These are phyloP conservation scores for Drosophila albomicans DNA, from an alignment of 1,140 invertebrate species.

Conservation along the genomic window DNA sequence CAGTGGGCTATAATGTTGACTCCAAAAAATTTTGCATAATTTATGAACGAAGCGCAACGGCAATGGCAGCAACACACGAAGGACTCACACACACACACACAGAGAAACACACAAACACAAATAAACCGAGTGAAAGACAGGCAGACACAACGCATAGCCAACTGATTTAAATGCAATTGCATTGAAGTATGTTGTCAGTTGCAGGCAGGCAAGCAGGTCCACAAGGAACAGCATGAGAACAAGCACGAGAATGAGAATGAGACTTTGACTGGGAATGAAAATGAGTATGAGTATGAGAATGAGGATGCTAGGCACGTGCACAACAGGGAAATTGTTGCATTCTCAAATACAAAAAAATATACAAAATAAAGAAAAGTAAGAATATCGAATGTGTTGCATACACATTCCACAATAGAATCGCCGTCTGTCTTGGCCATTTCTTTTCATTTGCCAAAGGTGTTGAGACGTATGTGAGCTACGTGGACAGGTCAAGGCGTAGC, in stretches of 20 bases:
- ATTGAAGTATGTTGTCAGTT: slow-evolving; percentile 69
- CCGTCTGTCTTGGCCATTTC: slow-evolving; percentile 60
- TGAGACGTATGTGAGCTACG: slow-evolving; percentile 65
- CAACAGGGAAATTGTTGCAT: slow-evolving; percentile 51
- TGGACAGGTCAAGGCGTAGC: slow-evolving; percentile 49
- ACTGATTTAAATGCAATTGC: slow-evolving; percentile 80
- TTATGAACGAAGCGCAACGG: slow-evolving; percentile 68
- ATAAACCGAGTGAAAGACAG: background rate
- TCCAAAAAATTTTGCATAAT: slow-evolving; percentile 80
- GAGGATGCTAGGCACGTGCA: slow-evolving; percentile 37
- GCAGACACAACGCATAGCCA: slow-evolving; percentile 41
- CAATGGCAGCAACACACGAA: slow-evolving; percentile 63
- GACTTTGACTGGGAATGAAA: background rate
- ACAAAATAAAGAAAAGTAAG: slow-evolving; percentile 2
- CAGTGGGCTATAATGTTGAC: slow-evolving; percentile 44
- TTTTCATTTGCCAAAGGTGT: slow-evolving; percentile 80
- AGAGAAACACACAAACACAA: slow-evolving; percentile 20
- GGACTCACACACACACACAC: slow-evolving; percentile 43
- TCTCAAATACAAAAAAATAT: background rate
- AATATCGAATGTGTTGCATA: slow-evolving; percentile 20
- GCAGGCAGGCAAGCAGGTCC: slow-evolving; percentile 2
- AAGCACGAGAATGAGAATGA: background rate
- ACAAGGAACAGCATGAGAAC: slow-evolving; percentile 17
- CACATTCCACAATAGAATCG: slow-evolving; percentile 19
- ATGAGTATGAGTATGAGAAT: background rate